phyloP scores from a whole-genome alignment of 2,888 invertebrate genomes.

The Scelioninae gen. 2 region DNA sequence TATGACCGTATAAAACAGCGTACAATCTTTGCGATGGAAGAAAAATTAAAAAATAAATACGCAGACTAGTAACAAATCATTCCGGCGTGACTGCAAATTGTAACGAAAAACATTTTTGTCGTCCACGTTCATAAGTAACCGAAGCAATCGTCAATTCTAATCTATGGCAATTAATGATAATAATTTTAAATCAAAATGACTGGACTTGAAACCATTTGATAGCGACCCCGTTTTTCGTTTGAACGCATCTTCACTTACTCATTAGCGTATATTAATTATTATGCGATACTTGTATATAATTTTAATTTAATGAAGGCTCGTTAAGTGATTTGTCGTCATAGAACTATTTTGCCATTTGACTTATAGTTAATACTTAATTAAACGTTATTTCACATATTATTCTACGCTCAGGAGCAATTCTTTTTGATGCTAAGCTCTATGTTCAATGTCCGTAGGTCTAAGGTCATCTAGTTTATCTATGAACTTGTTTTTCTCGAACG shows the following conservation, averaged over 20 bases:
- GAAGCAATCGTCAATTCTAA: constrained; percentile 9
- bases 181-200: too few relatives aligned
- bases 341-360: constrained; percentile 41
- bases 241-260: too few relatives aligned
- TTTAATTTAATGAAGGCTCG: constrained; percentile 45
- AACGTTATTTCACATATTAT: constrained; percentile 16
- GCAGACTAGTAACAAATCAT: constrained; percentile 46
- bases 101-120: constrained; percentile 10
- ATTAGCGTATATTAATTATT: too few relatives aligned
- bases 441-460: constrained; percentile 28
- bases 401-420: constrained; percentile 48
- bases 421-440: constrained; percentile 48
- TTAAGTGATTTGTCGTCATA: constrained; percentile 48
- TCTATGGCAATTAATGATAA: not conserved
- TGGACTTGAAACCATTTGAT: too few relatives aligned
- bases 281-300: constrained; percentile 25
- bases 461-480: constrained; percentile 8
- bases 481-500: constrained; percentile 26
- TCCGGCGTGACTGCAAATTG: constrained; percentile 19
- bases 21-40: constrained; percentile 46
- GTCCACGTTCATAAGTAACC: not conserved
- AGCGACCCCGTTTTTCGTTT: too few relatives aligned
- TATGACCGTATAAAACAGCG: constrained; percentile 44
- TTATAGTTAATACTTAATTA: constrained; percentile 45
- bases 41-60: constrained; percentile 52